Evolutionary conservation across 2,888 invertebrate genomes (phyloP).

Genomic region (Hyppa rectilinea): DNA sequence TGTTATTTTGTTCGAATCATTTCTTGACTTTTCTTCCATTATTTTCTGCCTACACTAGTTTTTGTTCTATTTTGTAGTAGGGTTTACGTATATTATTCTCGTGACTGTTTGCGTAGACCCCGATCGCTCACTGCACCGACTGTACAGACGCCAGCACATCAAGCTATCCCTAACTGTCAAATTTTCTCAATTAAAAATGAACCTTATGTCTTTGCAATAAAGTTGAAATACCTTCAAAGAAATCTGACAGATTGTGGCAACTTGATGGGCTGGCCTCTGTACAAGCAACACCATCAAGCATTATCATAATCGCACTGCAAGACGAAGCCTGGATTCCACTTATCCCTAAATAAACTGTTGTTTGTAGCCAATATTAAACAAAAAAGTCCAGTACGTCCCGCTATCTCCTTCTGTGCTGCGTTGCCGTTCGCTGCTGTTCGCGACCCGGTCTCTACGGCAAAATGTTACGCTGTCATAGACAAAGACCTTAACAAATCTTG

Average conservation of each 20-base stretch:
- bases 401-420: not conserved
- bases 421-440: not conserved
- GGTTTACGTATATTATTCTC: not conserved
- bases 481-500: slow-evolving; percentile 34
- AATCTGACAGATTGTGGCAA: no score
- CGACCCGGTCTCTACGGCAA: not conserved
- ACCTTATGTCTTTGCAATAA: no score
- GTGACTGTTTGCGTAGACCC: no score
- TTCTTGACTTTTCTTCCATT: not conserved
- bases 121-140: not conserved
- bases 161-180: no score
- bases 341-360: not conserved
- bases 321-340: not conserved
- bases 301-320: no score
- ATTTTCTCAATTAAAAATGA: no score
- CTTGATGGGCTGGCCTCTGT: no score
- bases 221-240: no score
- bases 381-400: not conserved
- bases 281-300: no score
- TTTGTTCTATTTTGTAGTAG: not conserved
- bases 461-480: slow-evolving; percentile 7
- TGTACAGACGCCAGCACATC: no score
- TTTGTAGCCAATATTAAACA: not conserved
- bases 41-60: no score
- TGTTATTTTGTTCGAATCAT: not conserved